Conservation (phyloP, 2,888 invertebrate genomes). For the Stenoptilia bipunctidactyla region DNA sequence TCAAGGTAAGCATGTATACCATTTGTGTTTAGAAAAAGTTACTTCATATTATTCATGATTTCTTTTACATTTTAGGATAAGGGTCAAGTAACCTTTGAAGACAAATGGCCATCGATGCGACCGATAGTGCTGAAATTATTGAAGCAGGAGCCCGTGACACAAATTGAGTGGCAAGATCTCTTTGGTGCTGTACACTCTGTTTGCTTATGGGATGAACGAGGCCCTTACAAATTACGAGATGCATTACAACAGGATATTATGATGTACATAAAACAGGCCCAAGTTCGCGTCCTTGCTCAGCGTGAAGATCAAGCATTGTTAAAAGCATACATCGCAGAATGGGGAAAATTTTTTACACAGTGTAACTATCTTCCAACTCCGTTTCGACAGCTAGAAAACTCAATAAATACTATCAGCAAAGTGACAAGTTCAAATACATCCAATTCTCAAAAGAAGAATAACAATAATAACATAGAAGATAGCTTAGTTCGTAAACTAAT, state of each 20-base stretch:
- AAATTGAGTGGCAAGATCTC: constrained; percentile 97
- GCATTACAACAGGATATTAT: constrained; percentile 93
- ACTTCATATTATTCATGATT: not conserved
- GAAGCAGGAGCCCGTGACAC: constrained; percentile 93
- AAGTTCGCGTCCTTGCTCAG: constrained; percentile 89
- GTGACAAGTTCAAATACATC: constrained; percentile 47
- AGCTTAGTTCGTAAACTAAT: constrained; percentile 95
- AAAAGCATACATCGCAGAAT: constrained; percentile 97
- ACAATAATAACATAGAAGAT: constrained; percentile 80
- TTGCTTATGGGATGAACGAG: constrained; percentile 97
- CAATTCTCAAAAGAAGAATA: constrained; percentile 59
- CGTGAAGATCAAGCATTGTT: constrained; percentile 95
- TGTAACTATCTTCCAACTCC: constrained; percentile 97
- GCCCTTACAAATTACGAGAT: constrained; percentile 87
- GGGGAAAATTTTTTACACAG: constrained; percentile 98
- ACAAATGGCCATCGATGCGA: constrained; percentile 96
- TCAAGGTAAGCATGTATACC: too few relatives aligned
- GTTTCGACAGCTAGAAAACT: constrained; percentile 91
- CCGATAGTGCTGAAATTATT: constrained; percentile 94
- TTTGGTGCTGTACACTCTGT: constrained; percentile 97
- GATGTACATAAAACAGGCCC: constrained; percentile 94
- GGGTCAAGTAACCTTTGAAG: constrained; percentile 90
- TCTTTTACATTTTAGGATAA: constrained; percentile 72
- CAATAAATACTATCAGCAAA: constrained; percentile 74
- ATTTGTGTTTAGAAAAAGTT: too few relatives aligned